phyloP scores from a whole-genome alignment of 1,140 invertebrate genomes.

The Thalassaphorura encarpata region DNA sequence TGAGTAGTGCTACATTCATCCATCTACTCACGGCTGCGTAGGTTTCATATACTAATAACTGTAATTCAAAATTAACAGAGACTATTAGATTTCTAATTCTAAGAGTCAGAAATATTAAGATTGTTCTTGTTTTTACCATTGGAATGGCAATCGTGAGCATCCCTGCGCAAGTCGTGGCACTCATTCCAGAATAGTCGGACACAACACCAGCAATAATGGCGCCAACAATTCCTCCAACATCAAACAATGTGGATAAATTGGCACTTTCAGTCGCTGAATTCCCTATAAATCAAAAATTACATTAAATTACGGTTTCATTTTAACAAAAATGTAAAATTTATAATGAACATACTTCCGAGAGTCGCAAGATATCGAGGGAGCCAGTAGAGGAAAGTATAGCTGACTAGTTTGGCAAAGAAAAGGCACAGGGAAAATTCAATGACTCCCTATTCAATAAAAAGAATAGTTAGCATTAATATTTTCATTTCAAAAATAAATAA shows the following conservation, averaged over 20 bases:
- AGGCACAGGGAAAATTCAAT: constrained; percentile 86
- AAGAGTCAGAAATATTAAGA: background rate
- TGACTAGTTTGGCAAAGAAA: constrained; percentile 96
- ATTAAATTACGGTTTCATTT: background rate
- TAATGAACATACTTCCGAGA: too few relatives aligned
- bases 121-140: constrained; percentile 48
- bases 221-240: constrained; percentile 78
- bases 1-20: constrained; percentile 57
- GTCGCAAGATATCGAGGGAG: constrained; percentile 75
- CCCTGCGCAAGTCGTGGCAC: constrained; percentile 67
- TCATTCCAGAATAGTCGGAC: constrained; percentile 71
- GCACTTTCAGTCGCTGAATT: constrained; percentile 60
- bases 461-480: too few relatives aligned
- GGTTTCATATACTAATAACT: constrained; percentile 69
- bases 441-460: constrained; percentile 59
- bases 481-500: constrained; percentile 5
- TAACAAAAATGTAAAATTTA: background rate
- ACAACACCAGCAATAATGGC: constrained; percentile 79
- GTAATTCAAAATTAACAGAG: constrained; percentile 33
- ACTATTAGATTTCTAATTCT: background rate
- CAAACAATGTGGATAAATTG: constrained; percentile 79
- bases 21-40: constrained; percentile 52
- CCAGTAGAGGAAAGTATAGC: constrained; percentile 96
- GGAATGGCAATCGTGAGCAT: constrained; percentile 76
- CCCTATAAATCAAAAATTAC: background rate